phyloP scores from a whole-genome alignment of 1,140 invertebrate species.

The Amyelois transitella region DNA sequence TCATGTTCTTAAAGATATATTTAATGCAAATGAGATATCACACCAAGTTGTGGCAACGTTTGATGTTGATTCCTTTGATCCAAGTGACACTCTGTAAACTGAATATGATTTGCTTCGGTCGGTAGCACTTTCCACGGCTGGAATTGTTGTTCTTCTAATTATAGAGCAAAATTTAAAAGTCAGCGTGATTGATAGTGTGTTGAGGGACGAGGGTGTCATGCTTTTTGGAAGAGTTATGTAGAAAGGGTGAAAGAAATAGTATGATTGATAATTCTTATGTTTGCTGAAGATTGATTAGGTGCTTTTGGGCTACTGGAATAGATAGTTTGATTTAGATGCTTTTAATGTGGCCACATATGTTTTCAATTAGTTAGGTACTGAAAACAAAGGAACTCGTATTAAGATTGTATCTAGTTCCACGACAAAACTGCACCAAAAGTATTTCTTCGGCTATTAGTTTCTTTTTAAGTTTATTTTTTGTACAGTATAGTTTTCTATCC shows the following conservation, averaged over 20 bases:
- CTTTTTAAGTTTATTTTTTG: too few relatives aligned
- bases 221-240: neutral
- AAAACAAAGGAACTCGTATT: neutral
- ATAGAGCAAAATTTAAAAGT: conserved; percentile 37
- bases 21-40: conserved; percentile 27
- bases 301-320: neutral
- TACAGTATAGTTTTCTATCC: too few relatives aligned
- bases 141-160: conserved; percentile 41
- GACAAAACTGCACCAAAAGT: too few relatives aligned
- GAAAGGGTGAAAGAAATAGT: neutral
- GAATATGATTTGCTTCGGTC: conserved; percentile 46
- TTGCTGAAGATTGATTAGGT: neutral
- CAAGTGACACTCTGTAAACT: conserved; percentile 55
- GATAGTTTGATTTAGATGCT: neutral
- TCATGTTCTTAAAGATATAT: conserved; percentile 9
- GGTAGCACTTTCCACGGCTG: conserved; percentile 28
- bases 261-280: conserved; percentile 5
- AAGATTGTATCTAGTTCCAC: neutral
- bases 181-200: conserved; percentile 32
- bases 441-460: too few relatives aligned
- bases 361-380: neutral
- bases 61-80: conserved; percentile 58
- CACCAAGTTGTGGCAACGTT: conserved; percentile 36
- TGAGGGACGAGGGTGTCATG: conserved; percentile 3
- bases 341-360: neutral